phyloP scores from a whole-genome alignment of 1,140 invertebrate species.

The Drosophila erecta region DNA sequence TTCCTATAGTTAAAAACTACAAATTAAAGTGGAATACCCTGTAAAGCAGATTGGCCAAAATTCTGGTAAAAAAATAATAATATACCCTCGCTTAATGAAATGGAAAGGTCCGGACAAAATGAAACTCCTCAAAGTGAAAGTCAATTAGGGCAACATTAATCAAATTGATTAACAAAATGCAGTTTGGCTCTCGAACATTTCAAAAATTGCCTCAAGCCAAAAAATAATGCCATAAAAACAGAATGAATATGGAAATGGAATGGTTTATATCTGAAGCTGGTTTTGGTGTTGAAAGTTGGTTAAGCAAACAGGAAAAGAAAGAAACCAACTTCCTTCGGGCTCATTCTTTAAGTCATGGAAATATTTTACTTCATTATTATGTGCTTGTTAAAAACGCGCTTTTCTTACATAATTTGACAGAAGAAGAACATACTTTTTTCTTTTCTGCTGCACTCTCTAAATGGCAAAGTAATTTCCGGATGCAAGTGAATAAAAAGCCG shows the following conservation, averaged over 20 bases:
- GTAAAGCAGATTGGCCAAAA: slow-evolving; percentile 23
- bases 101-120: slow-evolving; percentile 32
- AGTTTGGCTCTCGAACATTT: slow-evolving; percentile 32
- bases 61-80: slow-evolving; percentile 9
- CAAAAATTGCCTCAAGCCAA: slow-evolving; percentile 3
- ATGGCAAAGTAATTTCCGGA: slow-evolving; percentile 52
- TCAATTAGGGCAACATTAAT: slow-evolving; percentile 81
- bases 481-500: slow-evolving; percentile 11
- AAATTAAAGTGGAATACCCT: slow-evolving; percentile 16
- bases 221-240: slow-evolving; percentile 8
- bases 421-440: not conserved
- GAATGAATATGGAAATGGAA: slow-evolving; percentile 11
- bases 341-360: slow-evolving; percentile 28
- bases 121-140: slow-evolving; percentile 60
- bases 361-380: slow-evolving; percentile 12
- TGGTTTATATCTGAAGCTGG: not conserved
- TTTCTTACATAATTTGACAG: slow-evolving; percentile 29
- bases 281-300: slow-evolving; percentile 19
- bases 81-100: slow-evolving; percentile 42
- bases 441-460: slow-evolving; percentile 14
- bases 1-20: slow-evolving; percentile 24
- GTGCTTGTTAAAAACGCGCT: slow-evolving; percentile 4
- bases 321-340: slow-evolving; percentile 17
- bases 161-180: slow-evolving; percentile 64
- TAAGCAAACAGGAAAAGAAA: slow-evolving; percentile 4